Base-by-base conservation (phyloP, 2,888 invertebrate genomes). In the Apamea anceps region DNA sequence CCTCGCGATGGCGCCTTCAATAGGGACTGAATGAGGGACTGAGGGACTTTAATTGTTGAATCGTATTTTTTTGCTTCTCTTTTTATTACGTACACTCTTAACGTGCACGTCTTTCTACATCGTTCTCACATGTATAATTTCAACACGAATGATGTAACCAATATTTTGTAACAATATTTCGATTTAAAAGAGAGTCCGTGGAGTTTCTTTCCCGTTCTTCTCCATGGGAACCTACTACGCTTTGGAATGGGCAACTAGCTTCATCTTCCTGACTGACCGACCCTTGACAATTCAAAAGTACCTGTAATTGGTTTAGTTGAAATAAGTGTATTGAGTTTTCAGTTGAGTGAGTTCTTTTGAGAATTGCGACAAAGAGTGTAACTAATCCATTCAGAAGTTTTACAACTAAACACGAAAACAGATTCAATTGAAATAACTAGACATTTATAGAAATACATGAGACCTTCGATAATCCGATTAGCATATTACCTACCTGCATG, bases 321-420 rank as follows among this genome's bases (percentile, higher is more conserved):
- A 54, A 21, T 54, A 54, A 54, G 7, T 54, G 54, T 7, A 2
- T 21, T 54, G 21, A 21, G 8, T 54, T 54, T 21, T 54, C 21
- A 54, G 21, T 54, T 54, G 54, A 54, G 21, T 21, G 54, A 51
- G 57, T 18, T 60, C 1, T 42, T 25, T 25, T 13, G 25, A 71
- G 51, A 42, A 45, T 79, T 25, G n/a, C 37, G 28, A 62, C 71
- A 62, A 60, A 48, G 25, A 37, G 13, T 45, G 10, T 28, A 25
- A 62, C n/a, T 72, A 37, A 62, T 79, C 6, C 5, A 66, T 82
- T 79, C 28, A n/a, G 25, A 68, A 25, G 10, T 54, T 42, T 42
- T 7, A 2, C 21, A n/a, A 42, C 80, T 25, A 18, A 71, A 21
- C 12, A 42, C 63, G 8, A 48, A n/a, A 37, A 48, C 10, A 67